These are phyloP conservation scores for Trissolcus basalis DNA, from an alignment of 1,140 invertebrate genomes.

Conservation along the genomic window DNA sequence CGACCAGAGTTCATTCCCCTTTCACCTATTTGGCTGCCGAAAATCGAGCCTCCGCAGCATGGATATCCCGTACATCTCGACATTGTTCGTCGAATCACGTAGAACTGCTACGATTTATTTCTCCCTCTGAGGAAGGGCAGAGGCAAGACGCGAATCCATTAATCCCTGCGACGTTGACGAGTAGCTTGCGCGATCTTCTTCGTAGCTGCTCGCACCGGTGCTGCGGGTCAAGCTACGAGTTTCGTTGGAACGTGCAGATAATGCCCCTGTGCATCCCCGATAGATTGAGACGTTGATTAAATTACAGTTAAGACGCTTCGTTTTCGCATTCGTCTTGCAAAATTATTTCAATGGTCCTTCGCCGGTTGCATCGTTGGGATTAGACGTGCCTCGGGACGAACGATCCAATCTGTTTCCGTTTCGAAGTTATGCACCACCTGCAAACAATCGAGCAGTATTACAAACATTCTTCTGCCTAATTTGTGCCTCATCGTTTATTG, in stretches of 20 bases:
- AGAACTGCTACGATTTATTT: slow-evolving; percentile 49
- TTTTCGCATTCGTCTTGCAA: slow-evolving; percentile 44
- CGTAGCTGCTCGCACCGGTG: slow-evolving; percentile 16
- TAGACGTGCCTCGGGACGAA: no score
- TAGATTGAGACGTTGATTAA: slow-evolving; percentile 56
- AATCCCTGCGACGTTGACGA: slow-evolving; percentile 56
- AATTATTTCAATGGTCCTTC: slow-evolving; percentile 28
- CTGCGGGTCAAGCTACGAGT: slow-evolving; percentile 36
- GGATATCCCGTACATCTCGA: slow-evolving; percentile 20
- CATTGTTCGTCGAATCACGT: slow-evolving; percentile 54
- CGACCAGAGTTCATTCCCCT: slow-evolving; percentile 13
- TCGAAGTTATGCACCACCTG: no score
- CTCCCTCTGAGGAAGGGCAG: neutral
- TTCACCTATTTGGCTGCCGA: slow-evolving; percentile 20
- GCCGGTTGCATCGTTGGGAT: no score
- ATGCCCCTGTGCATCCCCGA: slow-evolving; percentile 28
- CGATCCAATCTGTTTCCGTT: no score
- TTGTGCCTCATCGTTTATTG: no score
- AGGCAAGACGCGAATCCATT: slow-evolving; percentile 34
- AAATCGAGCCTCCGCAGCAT: slow-evolving; percentile 14
- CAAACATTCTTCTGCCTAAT: no score
- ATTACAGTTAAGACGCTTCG: slow-evolving; percentile 35
- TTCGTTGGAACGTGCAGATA: slow-evolving; percentile 20
- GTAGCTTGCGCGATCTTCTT: slow-evolving; percentile 46
- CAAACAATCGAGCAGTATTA: no score